Conservation (phyloP, 2,888 invertebrate species). For the Epirrhoe tristata region DNA sequence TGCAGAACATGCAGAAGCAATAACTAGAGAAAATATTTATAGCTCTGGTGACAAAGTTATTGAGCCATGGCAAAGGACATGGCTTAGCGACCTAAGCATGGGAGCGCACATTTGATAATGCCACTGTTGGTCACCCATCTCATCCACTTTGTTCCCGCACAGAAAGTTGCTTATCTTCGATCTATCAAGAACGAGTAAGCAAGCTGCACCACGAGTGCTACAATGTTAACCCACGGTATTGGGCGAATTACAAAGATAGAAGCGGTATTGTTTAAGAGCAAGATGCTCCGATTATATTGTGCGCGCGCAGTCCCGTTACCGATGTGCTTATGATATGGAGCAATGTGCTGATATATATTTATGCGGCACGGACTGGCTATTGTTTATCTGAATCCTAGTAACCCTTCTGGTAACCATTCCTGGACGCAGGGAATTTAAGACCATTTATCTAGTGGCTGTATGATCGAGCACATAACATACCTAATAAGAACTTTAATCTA, state of each 20-base stretch:
- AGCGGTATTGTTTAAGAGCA: conserved; percentile 27
- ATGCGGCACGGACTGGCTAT: conserved; percentile 1
- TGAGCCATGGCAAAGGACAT: no score
- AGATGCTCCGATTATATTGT: conserved; percentile 33
- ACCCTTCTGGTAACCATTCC: conserved; percentile 8
- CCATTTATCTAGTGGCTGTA: not conserved
- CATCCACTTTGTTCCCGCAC: no score
- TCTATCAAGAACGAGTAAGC: no score
- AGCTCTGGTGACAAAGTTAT: no score
- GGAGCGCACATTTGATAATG: no score
- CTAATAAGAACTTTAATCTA: no score
- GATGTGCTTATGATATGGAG: conserved; percentile 30
- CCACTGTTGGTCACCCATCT: no score
- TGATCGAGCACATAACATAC: not conserved
- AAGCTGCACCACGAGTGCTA: no score
- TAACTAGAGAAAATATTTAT: no score
- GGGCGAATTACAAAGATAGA: conserved; percentile 21
- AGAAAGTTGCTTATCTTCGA: no score
- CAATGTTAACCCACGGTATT: conserved; percentile 8
- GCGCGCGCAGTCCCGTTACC: conserved; percentile 19
- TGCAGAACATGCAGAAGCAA: no score
- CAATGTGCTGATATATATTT: conserved; percentile 22
- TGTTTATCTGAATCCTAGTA: not conserved
- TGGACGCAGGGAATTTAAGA: not conserved
- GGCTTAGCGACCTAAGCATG: no score